Evolutionary conservation across 2,113 vertebrate genomes (phyloP).

Genomic region (Mesitornis unicolor): DNA sequence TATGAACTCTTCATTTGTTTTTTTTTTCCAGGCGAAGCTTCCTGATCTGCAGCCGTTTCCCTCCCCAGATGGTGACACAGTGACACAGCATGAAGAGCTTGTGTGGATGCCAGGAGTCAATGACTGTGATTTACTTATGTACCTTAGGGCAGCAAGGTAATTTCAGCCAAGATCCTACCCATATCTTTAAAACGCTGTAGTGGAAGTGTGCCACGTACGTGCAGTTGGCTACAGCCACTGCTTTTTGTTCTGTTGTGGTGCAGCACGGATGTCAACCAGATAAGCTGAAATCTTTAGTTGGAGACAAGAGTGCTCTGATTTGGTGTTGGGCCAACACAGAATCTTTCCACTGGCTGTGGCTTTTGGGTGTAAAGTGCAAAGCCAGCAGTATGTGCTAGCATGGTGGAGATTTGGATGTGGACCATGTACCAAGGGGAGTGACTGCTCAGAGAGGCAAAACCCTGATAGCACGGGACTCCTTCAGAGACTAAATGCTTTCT

Average conservation of each 20-base stretch:
- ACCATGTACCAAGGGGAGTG: neutral
- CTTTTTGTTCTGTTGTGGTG: fast-evolving
- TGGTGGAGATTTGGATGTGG: fast-evolving
- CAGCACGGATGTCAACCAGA: fast-evolving
- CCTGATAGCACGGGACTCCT: neutral
- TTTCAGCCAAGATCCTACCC: fast-evolving
- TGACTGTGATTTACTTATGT: constrained; percentile 99
- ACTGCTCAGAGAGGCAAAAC: neutral
- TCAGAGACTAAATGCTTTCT: neutral
- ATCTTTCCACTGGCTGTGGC: neutral
- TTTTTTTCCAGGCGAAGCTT: constrained; percentile 87
- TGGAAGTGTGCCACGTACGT: fast-evolving
- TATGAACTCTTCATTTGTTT: neutral
- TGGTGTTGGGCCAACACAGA: neutral
- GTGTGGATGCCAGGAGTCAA: constrained; percentile 99
- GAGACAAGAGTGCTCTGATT: fast-evolving
- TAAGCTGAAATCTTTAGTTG: fast-evolving
- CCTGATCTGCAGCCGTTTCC: constrained; percentile 95
- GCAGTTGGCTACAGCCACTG: neutral
- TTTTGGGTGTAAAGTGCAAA: neutral
- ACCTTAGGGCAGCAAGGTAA: constrained; percentile 96
- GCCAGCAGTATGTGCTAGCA: neutral
- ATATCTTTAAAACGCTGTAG: fast-evolving
- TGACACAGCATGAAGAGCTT: constrained; percentile 95
- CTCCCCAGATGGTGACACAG: constrained; percentile 85